Evolutionary conservation across 2,888 invertebrate genomes (phyloP).

Genomic region (Stenodema calcarata): DNA sequence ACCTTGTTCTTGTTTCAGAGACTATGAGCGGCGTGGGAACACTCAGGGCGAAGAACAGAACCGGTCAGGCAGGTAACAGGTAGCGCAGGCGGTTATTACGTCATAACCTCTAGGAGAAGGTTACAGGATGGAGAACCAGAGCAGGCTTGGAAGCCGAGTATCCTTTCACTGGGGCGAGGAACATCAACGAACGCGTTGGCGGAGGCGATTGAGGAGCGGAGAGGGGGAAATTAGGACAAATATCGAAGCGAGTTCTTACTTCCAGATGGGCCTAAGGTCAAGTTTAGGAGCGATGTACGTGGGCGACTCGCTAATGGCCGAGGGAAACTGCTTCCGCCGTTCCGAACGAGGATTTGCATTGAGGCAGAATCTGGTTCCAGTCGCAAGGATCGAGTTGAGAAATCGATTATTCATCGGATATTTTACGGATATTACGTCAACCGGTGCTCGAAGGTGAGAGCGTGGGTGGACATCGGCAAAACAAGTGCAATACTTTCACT

Average conservation of each 20-base stretch:
- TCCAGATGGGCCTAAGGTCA: not conserved
- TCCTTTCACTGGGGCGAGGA: not conserved
- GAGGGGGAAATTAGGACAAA: not conserved
- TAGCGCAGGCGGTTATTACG: constrained; percentile 44
- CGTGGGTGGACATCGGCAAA: not conserved
- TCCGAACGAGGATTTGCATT: not conserved
- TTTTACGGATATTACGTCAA: not conserved
- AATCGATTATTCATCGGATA: not conserved
- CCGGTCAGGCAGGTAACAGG: constrained; percentile 46
- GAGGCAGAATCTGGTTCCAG: not conserved
- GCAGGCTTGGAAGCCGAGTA: not conserved
- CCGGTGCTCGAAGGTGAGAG: not conserved
- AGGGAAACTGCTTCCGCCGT: not conserved
- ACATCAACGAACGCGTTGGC: not conserved
- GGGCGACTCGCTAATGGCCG: not conserved
- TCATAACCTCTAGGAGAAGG: constrained; percentile 39
- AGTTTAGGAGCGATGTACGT: not conserved
- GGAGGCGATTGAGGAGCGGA: not conserved
- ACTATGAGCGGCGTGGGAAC: constrained; percentile 42
- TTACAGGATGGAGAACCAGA: not conserved
- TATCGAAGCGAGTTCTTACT: not conserved
- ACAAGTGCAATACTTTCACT: not conserved
- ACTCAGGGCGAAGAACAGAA: constrained; percentile 1
- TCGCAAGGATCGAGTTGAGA: not conserved
- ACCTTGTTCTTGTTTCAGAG: constrained; percentile 34